A percentile compares a stretch with the other conserved stretches of the same genome.
Evolutionary conservation across 2,797 vertebrate species (phyloP).

Genomic region (Zalophus californianus): DNA sequence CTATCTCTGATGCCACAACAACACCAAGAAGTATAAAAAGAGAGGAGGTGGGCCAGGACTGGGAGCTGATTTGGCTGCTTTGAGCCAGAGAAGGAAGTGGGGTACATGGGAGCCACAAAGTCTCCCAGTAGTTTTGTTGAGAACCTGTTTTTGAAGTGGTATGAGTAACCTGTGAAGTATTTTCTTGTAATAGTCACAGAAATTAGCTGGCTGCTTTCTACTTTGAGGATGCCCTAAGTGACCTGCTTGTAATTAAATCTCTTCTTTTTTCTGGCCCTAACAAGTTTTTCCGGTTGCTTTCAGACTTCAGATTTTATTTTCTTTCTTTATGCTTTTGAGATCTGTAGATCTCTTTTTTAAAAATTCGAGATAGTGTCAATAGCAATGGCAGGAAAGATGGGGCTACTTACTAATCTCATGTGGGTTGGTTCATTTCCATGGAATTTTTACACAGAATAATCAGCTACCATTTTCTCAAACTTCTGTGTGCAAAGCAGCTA

Average conservation of each 20-base stretch:
- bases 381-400: background rate
- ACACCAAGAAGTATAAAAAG: background rate
- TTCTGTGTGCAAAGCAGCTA: background rate
- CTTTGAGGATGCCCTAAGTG: background rate
- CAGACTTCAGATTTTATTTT: conserved; percentile 39
- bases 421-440: conserved; percentile 7
- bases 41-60: background rate
- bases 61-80: background rate
- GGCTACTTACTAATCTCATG: background rate
- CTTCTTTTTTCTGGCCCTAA: conserved; percentile 33
- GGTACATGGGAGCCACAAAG: background rate
- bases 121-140: background rate
- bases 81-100: background rate
- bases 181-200: conserved; percentile 47
- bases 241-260: conserved; percentile 39
- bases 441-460: background rate
- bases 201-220: conserved; percentile 55
- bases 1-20: background rate
- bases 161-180: conserved; percentile 52
- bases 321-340: conserved; percentile 33
- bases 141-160: conserved; percentile 53
- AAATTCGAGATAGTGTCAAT: background rate
- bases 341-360: background rate
- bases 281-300: conserved; percentile 33
- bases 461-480: conserved; percentile 34